These are phyloP conservation scores for Dicerorhinus sumatrensis DNA, from an alignment of 2,113 vertebrate genomes.

Conservation along the genomic window DNA sequence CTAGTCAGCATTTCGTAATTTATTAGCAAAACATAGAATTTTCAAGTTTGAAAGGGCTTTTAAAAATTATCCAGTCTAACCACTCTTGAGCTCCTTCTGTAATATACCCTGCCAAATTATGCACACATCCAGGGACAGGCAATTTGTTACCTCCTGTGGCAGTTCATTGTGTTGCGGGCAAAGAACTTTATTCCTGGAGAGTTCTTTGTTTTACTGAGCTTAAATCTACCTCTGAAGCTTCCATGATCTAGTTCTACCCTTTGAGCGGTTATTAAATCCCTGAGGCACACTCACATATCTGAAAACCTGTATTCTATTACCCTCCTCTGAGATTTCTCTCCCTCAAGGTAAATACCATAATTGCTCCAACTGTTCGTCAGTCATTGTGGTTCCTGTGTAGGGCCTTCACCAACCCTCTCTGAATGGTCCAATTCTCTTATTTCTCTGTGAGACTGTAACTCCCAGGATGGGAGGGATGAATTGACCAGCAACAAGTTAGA, in stretches of 20 bases:
- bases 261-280: neutral
- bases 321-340: neutral
- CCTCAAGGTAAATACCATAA: neutral
- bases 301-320: neutral
- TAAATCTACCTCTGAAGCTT: neutral
- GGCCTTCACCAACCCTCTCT: neutral
- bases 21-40: neutral
- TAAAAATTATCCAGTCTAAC: neutral
- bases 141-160: neutral
- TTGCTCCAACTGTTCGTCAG: neutral
- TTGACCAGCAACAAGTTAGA: neutral
- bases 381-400: neutral
- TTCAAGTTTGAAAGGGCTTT: slow-evolving; percentile 5
- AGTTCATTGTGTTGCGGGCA: neutral
- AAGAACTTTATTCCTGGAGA: neutral
- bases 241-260: neutral
- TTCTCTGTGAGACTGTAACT: neutral
- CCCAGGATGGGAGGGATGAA: neutral
- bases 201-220: neutral
- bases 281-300: neutral
- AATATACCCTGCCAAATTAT: neutral
- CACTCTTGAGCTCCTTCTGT: neutral
- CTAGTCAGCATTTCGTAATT: neutral
- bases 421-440: neutral
- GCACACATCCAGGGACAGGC: neutral